A percentile compares a stretch with the other conserved stretches of the same genome.
These are phyloP conservation scores for Myopa tessellatipennis DNA, from an alignment of 2,888 invertebrate species.

Conservation along the genomic window DNA sequence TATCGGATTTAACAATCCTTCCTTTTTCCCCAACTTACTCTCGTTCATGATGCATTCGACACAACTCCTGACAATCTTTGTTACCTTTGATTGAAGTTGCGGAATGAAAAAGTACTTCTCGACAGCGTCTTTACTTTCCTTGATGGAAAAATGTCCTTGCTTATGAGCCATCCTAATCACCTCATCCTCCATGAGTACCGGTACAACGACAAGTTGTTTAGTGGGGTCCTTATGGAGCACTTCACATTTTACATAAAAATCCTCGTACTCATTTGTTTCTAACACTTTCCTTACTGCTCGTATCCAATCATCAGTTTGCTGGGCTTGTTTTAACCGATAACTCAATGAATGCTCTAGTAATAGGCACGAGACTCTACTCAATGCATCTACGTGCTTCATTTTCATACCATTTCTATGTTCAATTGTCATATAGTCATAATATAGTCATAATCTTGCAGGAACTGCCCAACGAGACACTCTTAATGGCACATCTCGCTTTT, in stretches of 20 bases:
- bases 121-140: not conserved
- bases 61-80: too few relatives aligned
- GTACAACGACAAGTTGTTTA: not conserved
- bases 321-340: not conserved
- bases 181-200: not conserved
- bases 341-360: conserved; percentile 30
- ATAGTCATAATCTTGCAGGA: conserved; percentile 43
- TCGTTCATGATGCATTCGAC: too few relatives aligned
- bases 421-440: conserved; percentile 38
- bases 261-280: not conserved
- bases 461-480: conserved; percentile 43
- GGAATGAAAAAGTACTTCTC: too few relatives aligned
- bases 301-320: not conserved
- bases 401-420: conserved; percentile 41
- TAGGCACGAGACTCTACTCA: conserved; percentile 42
- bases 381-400: conserved; percentile 44
- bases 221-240: not conserved
- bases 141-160: not conserved
- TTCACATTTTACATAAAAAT: not conserved
- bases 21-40: not conserved
- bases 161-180: not conserved
- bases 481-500: conserved; percentile 41
- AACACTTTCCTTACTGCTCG: not conserved
- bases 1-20: not conserved
- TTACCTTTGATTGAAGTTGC: too few relatives aligned